phyloP scores from a whole-genome alignment of 2,113 vertebrate species.

The Phylloscopus trochiloides region DNA sequence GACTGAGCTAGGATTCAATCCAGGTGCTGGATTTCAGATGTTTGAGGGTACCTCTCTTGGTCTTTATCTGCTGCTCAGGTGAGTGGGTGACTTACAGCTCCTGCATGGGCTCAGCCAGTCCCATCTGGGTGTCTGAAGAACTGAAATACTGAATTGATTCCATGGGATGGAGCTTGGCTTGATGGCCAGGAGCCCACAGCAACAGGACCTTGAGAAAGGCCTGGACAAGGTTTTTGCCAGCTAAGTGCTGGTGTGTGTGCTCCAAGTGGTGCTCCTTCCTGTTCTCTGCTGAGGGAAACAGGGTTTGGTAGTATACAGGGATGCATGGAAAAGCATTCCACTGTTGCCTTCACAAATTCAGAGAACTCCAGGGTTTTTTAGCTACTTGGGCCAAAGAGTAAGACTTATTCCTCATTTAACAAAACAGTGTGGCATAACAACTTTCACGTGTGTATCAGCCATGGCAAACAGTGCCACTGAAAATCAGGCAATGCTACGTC shows the following conservation, averaged over 20 bases:
- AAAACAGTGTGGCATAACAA: background rate
- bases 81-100: background rate
- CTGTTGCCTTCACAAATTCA: background rate
- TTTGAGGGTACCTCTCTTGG: background rate
- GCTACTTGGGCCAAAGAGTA: background rate
- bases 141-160: background rate
- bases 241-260: background rate
- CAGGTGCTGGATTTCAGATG: background rate
- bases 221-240: background rate
- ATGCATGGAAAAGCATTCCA: background rate
- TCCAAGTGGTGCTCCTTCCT: background rate
- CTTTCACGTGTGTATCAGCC: accelerated
- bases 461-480: background rate
- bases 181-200: background rate
- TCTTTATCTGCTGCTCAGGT: background rate
- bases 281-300: background rate
- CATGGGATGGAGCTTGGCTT: background rate
- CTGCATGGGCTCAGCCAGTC: background rate
- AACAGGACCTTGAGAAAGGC: background rate
- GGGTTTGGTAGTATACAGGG: background rate
- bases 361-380: background rate
- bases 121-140: background rate
- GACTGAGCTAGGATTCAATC: background rate
- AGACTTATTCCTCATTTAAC: background rate
- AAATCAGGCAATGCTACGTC: accelerated